Evolutionary conservation across 92 coral and sea anemone species (phyloP).

Genomic region (Palythoa grandiflora): DNA sequence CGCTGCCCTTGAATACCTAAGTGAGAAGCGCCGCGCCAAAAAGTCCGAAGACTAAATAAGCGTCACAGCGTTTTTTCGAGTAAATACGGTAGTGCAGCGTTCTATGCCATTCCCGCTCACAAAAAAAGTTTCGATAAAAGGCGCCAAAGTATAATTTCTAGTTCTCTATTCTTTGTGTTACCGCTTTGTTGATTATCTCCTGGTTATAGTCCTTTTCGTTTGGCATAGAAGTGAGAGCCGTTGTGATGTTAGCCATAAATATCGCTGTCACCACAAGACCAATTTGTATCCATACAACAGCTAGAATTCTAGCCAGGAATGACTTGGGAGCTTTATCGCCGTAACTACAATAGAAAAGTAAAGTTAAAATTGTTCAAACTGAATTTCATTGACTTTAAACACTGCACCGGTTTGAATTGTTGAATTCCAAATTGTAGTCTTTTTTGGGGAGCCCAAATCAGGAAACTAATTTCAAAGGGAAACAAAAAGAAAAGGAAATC

Average conservation of each 20-base stretch:
- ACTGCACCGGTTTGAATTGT: too few species aligned
- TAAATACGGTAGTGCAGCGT: too few species aligned
- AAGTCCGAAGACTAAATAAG: too few species aligned
- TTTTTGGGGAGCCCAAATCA: too few species aligned
- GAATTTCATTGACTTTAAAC: background rate
- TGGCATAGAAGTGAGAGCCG: constrained; percentile 44
- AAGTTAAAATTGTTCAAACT: background rate
- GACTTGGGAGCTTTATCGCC: constrained; percentile 46
- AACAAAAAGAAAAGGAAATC: too few species aligned
- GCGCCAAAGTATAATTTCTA: background rate
- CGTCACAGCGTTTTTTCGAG: too few species aligned
- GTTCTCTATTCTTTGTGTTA: background rate
- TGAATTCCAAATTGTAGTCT: too few species aligned
- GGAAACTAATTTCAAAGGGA: too few species aligned
- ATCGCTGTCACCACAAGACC: constrained; percentile 41
- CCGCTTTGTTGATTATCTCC: background rate
- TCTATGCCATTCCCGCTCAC: too few species aligned
- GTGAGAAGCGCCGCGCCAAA: too few species aligned
- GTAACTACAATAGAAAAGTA: background rate
- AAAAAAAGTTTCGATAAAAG: too few species aligned
- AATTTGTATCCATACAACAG: constrained; percentile 24
- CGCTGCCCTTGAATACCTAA: too few species aligned
- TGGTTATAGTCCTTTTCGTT: constrained; percentile 2
- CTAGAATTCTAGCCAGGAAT: constrained; percentile 23
- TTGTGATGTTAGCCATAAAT: constrained; percentile 42